Base-by-base conservation (phyloP, 2,888 invertebrate genomes). In the Arge pagana region DNA sequence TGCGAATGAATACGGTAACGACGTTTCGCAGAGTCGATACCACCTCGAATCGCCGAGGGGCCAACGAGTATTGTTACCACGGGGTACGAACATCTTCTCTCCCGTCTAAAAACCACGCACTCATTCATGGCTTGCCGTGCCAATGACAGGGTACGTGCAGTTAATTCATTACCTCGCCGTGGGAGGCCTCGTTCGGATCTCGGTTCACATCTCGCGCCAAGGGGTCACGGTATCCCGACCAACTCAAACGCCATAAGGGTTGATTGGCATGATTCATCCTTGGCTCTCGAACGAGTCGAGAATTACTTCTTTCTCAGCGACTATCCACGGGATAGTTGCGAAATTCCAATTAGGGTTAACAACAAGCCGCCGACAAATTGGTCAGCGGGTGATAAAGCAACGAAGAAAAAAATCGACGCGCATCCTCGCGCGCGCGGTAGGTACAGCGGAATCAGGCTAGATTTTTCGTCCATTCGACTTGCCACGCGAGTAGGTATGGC, bases 161-260 rank as follows among this genome's bases (percentile, higher is more conserved):
- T 64, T 65, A 64, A 65, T 64, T 65, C 63, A 64, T 65, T 62
- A 64, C 59, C 59, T 58, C 60, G 42, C 59, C 40, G 56, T 57
- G 58, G 59, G 59, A 52, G 50, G 49, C 50, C 59, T 41, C n/a
- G n/a, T n/a, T n/a, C n/a, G n/a, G n/a, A n/a, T n/a, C 35, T 35
- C 35, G 16, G 43, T 33, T 13, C 43, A 31, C 24, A 36, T 31
- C 53, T 35, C 31, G 41, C 45, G 33, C 45, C 33, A 49, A 42
- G 52, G 40, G 45, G 52, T 52, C 43, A 30, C 35, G 43, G 49
- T 49, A 56, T 52, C 49, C 52, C 52, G 31, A 43, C 33, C 24
- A 36, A 43, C 39, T 50, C 33, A 26, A 30, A 41, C 35, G 36
- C 49, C 48, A 52, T 54, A 55, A 59, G 60, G 57, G 59, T 60